These are phyloP conservation scores for Pangasius djambal DNA, from an alignment of 2,797 vertebrate species.

Conservation along the genomic window DNA sequence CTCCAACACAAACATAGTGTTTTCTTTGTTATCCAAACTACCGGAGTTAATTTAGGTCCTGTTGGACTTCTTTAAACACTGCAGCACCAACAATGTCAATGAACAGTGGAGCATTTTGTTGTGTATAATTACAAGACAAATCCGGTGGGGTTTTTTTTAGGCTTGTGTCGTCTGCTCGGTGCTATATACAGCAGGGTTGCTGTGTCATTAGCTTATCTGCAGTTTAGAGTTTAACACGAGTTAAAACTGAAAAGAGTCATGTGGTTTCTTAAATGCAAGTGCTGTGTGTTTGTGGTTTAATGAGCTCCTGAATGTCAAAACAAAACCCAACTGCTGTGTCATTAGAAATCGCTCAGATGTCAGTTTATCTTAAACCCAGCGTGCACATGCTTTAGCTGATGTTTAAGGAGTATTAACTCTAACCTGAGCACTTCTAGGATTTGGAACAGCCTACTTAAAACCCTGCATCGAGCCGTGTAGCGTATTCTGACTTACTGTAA, in stretches of 20 bases:
- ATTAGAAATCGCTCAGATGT: not conserved
- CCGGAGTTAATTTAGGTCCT: not conserved
- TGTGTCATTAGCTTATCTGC: slow-evolving; percentile 6
- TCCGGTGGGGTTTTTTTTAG: not conserved
- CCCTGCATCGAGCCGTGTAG: not conserved
- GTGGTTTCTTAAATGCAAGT: not conserved
- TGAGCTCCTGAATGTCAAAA: not conserved
- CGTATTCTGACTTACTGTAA: not conserved
- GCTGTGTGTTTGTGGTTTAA: slow-evolving; percentile 23
- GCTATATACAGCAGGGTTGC: not conserved
- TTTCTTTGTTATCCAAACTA: not conserved
- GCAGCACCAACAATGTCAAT: not conserved
- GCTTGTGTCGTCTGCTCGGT: not conserved
- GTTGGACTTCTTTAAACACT: not conserved
- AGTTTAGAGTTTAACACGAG: not conserved
- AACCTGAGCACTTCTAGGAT: not conserved
- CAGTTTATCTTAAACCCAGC: not conserved
- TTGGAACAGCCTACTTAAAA: not conserved
- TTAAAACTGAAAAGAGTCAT: not conserved
- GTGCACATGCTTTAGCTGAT: not conserved
- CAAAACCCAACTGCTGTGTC: not conserved
- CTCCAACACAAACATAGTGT: not conserved
- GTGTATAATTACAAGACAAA: slow-evolving; percentile 2
- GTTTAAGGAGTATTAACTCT: not conserved
- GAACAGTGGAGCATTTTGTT: not conserved